These are phyloP conservation scores for Phaedon cochleariae DNA, from an alignment of 2,888 invertebrate genomes.

Conservation along the genomic window DNA sequence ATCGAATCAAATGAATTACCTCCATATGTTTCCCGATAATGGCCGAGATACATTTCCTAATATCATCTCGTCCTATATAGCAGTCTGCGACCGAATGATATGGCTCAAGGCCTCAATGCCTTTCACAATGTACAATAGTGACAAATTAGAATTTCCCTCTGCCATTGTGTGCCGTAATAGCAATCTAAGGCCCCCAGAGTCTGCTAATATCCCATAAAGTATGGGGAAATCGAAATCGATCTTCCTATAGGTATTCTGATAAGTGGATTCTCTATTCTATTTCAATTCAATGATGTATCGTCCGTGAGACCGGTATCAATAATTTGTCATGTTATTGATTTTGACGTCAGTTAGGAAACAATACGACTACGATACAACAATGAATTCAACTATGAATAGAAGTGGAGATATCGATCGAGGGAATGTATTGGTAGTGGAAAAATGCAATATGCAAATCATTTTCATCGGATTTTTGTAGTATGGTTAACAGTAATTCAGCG, in stretches of 20 bases:
- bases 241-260: no score
- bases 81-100: not conserved
- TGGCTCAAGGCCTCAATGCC: constrained; percentile 18
- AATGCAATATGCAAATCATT: not conserved
- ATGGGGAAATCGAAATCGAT: not conserved
- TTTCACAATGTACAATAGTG: constrained; percentile 32
- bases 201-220: not conserved
- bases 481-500: no score
- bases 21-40: not conserved
- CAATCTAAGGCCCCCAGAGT: constrained; percentile 14
- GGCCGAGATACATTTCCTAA: not conserved
- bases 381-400: not conserved
- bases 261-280: not conserved
- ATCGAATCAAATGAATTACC: not conserved
- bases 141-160: constrained; percentile 33
- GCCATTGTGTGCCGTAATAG: constrained; percentile 25
- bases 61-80: no score
- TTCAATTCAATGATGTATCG: not conserved
- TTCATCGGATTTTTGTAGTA: no score
- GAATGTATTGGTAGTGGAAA: not conserved
- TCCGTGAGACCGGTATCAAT: not conserved
- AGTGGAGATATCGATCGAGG: not conserved
- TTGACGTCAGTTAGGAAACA: not conserved
- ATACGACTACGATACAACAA: not conserved
- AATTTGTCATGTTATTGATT: not conserved